Evolutionary conservation across 2,113 vertebrate species (phyloP), one percentile per base, ranked within the genome.

Genomic region (Thamnaconus septentrionalis): DNA sequence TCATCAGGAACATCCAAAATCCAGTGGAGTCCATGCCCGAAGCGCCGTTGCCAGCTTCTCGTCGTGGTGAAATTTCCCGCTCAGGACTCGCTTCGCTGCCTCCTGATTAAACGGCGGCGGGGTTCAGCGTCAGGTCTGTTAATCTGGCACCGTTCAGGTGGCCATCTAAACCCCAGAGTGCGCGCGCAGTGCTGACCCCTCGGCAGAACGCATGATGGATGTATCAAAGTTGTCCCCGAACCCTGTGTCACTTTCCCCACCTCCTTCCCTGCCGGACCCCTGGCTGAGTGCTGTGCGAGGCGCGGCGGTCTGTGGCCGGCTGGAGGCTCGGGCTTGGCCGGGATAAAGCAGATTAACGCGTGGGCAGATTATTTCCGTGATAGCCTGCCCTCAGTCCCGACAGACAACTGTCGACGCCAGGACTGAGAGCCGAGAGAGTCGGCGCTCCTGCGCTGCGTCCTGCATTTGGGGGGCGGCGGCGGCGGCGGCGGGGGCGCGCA

Each of bases 331-430:
- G 67, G 82, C 80, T 87, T 57, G 78, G 56, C 57, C 66, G 67
- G 78, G 84, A 87, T 90, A 88, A 89, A 89, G 87, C 78, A 73
- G 87, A 66, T 90, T 90, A 90, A 75, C 66, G 81, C 81, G 85
- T 85, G 81, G 87, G 71, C 83, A 89, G 88, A 90, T 90, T 90
- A 90, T 83, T 85, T 84, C 87, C 64, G 76, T 85, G 86, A 87
- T 78, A 84, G 83, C 66, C 85, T 79, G 9, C 69, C 69, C 77
- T 75, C 58, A 56, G 65, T 66, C 69, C 76, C 49, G 75, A 69
- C 71, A 49, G 43, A 76, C 76, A 64, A 5, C 77, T 76, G 43
- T 76, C 56, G 76, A 69, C 12, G 74, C 53, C 55, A 70, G 43
- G 44, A 71, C 57, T 63, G 64, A 73, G 68, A 63, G 62, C 57